Conservation (phyloP, 2,888 invertebrate species). For the Actias luna region DNA sequence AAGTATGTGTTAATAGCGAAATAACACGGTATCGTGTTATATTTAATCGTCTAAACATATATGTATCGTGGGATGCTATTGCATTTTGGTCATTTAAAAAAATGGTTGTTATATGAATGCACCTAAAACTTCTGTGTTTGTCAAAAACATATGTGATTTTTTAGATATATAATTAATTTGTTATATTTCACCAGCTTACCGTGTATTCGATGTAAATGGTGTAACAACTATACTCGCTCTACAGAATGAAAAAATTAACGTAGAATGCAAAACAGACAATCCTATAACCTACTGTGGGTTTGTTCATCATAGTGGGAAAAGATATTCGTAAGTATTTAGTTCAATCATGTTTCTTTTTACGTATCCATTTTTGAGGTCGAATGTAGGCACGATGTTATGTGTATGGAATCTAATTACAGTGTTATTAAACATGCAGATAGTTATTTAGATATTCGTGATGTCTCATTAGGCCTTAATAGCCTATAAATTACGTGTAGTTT, state of each 20-base stretch:
- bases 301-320: slow-evolving; percentile 63
- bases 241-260: slow-evolving; percentile 56
- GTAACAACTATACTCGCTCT: slow-evolving; percentile 61
- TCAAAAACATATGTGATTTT: neutral
- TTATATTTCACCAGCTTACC: slow-evolving; percentile 49
- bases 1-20: neutral
- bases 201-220: slow-evolving; percentile 54
- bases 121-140: neutral
- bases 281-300: slow-evolving; percentile 73
- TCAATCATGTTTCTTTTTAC: neutral
- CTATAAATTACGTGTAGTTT: too few species aligned
- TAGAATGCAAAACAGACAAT: slow-evolving; percentile 60
- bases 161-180: neutral
- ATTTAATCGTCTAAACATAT: too few species aligned
- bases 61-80: too few species aligned
- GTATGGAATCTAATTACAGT: neutral
- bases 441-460: neutral
- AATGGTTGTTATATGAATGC: neutral
- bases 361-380: neutral
- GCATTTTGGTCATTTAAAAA: too few species aligned
- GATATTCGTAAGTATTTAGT: slow-evolving; percentile 65
- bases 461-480: neutral
- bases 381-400: neutral
- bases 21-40: neutral
- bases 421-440: neutral